Percentiles rank a stretch among this genome's conserved stretches.
These are phyloP conservation scores for Paracanthobrama guichenoti DNA, from an alignment of 2,113 vertebrate species.

Conservation along the genomic window DNA sequence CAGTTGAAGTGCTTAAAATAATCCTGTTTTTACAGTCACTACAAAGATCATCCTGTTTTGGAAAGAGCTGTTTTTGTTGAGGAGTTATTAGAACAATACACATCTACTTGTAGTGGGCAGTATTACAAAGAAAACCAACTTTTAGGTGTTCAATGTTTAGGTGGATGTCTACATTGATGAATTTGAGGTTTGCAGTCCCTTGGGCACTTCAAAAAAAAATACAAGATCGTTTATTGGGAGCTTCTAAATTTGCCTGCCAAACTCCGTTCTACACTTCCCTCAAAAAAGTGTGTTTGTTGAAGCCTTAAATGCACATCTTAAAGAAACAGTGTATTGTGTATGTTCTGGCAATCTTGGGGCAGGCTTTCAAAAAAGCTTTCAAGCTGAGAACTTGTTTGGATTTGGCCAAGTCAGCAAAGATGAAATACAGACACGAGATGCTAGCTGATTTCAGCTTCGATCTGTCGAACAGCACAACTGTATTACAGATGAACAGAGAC, in stretches of 20 bases:
- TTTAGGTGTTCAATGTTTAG: slow-evolving; percentile 4
- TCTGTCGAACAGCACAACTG: slow-evolving; percentile 19
- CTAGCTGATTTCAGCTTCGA: slow-evolving; percentile 28
- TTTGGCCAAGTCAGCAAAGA: slow-evolving; percentile 34
- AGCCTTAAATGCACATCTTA: slow-evolving; percentile 1
- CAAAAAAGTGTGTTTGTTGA: slow-evolving; percentile 51
- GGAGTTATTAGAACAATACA: not conserved
- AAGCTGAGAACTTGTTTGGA: slow-evolving; percentile 41
- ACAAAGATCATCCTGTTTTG: no score
- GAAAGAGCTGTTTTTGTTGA: slow-evolving; percentile 16
- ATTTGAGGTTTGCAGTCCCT: slow-evolving; percentile 38
- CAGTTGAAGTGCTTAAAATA: not conserved
- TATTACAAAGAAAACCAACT: slow-evolving; percentile 44
- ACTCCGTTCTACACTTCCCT: slow-evolving; percentile 19
- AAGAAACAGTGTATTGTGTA: slow-evolving; percentile 44
- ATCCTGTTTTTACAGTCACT: slow-evolving; percentile 3
- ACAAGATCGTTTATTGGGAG: slow-evolving; percentile 57
- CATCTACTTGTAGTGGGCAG: slow-evolving; percentile 16
- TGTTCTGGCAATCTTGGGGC: slow-evolving; percentile 55
- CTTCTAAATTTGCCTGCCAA: slow-evolving; percentile 51
- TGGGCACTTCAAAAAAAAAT: slow-evolving; percentile 51
- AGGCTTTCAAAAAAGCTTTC: slow-evolving; percentile 52
- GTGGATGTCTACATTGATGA: slow-evolving; percentile 1
- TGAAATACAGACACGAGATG: slow-evolving; percentile 6
- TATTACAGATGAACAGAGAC: slow-evolving; percentile 2